These are phyloP conservation scores for Sebastes paucispinis DNA, from an alignment of 2,797 vertebrate genomes.

Conservation along the genomic window DNA sequence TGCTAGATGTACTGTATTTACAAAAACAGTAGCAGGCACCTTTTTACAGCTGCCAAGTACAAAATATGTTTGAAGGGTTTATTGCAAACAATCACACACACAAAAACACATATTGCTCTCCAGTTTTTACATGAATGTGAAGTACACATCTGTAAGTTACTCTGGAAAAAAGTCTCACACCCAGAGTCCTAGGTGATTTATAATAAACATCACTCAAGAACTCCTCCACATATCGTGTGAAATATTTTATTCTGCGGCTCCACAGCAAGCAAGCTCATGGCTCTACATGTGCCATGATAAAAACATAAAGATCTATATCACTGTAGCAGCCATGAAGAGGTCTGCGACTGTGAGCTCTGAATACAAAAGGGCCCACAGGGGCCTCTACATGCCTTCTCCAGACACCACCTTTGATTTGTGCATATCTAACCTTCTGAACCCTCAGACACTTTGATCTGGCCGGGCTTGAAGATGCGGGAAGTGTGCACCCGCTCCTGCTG, in stretches of 20 bases:
- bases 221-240: constrained; percentile 2
- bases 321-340: background rate
- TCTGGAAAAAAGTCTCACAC: background rate
- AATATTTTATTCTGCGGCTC: constrained; percentile 5
- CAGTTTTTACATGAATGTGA: background rate
- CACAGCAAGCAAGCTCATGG: background rate
- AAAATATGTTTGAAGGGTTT: background rate
- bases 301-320: constrained; percentile 36
- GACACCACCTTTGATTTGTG: constrained; percentile 55
- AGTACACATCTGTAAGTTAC: background rate
- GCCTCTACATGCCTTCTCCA: constrained; percentile 18
- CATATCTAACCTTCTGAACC: constrained; percentile 65
- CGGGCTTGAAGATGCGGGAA: constrained; percentile 28
- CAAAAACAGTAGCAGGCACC: background rate
- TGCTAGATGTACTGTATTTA: background rate
- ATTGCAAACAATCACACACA: background rate
- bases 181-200: background rate
- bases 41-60: background rate
- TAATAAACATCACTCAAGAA: background rate
- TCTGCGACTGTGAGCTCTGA: constrained; percentile 17
- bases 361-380: constrained; percentile 12
- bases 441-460: constrained; percentile 52
- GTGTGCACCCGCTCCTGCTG: constrained; percentile 16
- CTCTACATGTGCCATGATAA: constrained; percentile 5
- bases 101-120: background rate